Conservation (phyloP, 1,140 invertebrate species). For the Homalodisca vitripennis region DNA sequence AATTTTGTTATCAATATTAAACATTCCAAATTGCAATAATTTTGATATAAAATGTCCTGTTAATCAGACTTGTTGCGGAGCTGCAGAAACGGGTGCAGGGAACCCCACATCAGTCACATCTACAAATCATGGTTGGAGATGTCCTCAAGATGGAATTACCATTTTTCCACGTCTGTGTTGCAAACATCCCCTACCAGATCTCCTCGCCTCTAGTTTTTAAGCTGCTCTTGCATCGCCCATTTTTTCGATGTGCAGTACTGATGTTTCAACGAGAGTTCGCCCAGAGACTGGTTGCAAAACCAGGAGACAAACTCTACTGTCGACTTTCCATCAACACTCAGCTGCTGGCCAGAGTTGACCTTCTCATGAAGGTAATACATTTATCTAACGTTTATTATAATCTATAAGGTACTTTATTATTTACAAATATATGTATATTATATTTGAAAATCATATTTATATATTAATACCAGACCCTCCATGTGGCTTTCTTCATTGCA, state of each 20-base stretch:
- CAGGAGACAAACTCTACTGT: conserved; percentile 97
- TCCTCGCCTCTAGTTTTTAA: conserved; percentile 98
- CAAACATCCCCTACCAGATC: conserved; percentile 99
- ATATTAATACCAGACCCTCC: too few relatives aligned
- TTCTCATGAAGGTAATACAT: conserved; percentile 95
- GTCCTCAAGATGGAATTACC: conserved; percentile 92
- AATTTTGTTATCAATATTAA: too few relatives aligned
- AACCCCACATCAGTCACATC: conserved; percentile 80
- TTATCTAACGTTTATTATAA: too few relatives aligned
- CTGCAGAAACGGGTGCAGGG: conserved; percentile 96
- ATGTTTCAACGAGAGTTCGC: conserved; percentile 99
- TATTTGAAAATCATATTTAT: too few relatives aligned
- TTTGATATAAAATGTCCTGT: not conserved
- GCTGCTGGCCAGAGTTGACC: conserved; percentile 89
- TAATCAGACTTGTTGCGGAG: conserved; percentile 84
- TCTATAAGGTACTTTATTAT: too few relatives aligned
- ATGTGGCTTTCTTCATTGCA: too few relatives aligned
- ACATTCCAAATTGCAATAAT: too few relatives aligned
- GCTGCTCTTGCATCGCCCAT: conserved; percentile 84
- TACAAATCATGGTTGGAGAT: conserved; percentile 94
- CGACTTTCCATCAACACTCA: conserved; percentile 96
- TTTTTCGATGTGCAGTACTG: conserved; percentile 91
- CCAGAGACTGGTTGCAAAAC: conserved; percentile 92
- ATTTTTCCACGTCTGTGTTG: conserved; percentile 99
- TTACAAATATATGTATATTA: too few relatives aligned